phyloP scores from a whole-genome alignment of 1,140 invertebrate species.

The Ooceraea biroi region DNA sequence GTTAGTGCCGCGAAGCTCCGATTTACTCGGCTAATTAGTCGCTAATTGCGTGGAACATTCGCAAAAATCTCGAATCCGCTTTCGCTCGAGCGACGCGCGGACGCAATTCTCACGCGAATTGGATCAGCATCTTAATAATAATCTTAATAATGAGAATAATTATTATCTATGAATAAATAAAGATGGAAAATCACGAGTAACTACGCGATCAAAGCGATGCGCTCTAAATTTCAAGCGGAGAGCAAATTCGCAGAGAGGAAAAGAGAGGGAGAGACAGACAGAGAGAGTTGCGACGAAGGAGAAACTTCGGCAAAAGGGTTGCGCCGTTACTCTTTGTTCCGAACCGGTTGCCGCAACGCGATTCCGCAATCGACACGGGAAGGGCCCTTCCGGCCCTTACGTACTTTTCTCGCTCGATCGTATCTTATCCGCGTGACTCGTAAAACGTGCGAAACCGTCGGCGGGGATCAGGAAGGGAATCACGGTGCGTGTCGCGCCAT shows the following conservation, averaged over 20 bases:
- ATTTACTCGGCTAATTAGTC: slow-evolving; percentile 39
- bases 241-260: background rate
- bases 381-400: slow-evolving; percentile 58
- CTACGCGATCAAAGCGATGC: background rate
- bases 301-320: slow-evolving; percentile 39
- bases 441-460: slow-evolving; percentile 61
- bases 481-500: slow-evolving; percentile 61
- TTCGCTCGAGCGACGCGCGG: background rate
- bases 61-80: slow-evolving; percentile 12
- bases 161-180: background rate
- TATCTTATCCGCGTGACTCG: slow-evolving; percentile 57
- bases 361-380: slow-evolving; percentile 56
- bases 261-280: background rate
- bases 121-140: background rate
- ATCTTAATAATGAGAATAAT: background rate
- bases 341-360: slow-evolving; percentile 55
- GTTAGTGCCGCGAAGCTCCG: background rate
- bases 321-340: slow-evolving; percentile 43
- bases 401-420: slow-evolving; percentile 55
- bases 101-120: background rate
- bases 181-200: background rate
- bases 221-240: background rate
- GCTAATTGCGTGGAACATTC: background rate
- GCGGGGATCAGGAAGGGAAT: slow-evolving; percentile 51
- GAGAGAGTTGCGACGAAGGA: background rate